These are phyloP conservation scores for Microplitis mediator DNA, from an alignment of 1,140 invertebrate genomes.

Conservation along the genomic window DNA sequence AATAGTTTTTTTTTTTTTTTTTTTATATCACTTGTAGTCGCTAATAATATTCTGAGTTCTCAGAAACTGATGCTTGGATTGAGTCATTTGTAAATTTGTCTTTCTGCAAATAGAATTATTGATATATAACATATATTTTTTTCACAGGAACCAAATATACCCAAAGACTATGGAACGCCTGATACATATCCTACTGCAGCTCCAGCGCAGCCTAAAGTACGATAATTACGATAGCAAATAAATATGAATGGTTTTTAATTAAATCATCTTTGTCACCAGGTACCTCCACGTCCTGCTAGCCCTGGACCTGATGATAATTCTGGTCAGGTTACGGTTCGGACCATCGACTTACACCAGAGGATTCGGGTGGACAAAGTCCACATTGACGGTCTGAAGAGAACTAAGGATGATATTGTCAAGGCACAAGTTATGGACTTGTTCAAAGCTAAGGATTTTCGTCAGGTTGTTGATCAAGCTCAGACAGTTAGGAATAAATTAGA, in stretches of 20 bases:
- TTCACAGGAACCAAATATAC: slow-evolving; percentile 8
- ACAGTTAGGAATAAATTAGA: slow-evolving; percentile 74
- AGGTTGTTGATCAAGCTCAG: slow-evolving; percentile 68
- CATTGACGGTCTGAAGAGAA: slow-evolving; percentile 79
- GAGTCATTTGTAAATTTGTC: slow-evolving; percentile 3
- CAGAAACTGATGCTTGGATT: neutral
- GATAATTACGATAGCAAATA: neutral
- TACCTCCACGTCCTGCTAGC: too few relatives aligned
- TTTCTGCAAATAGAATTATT: slow-evolving; percentile 21
- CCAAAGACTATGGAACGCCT: slow-evolving; percentile 6
- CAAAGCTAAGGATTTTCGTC: slow-evolving; percentile 70
- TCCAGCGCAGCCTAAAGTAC: neutral
- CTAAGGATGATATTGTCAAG: slow-evolving; percentile 83
- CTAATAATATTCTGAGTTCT: slow-evolving; percentile 39
- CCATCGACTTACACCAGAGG: neutral
- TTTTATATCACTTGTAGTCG: slow-evolving; percentile 34
- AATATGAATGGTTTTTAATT: neutral
- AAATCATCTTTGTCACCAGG: too few relatives aligned
- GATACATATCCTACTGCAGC: neutral
- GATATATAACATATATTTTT: neutral
- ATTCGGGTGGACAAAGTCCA: slow-evolving; percentile 75
- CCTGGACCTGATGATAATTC: too few relatives aligned
- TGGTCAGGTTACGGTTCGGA: neutral
- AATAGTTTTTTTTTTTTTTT: too few relatives aligned
- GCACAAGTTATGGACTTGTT: slow-evolving; percentile 76